phyloP scores from a whole-genome alignment of 2,888 invertebrate genomes.

The Brachypterus glaber region DNA sequence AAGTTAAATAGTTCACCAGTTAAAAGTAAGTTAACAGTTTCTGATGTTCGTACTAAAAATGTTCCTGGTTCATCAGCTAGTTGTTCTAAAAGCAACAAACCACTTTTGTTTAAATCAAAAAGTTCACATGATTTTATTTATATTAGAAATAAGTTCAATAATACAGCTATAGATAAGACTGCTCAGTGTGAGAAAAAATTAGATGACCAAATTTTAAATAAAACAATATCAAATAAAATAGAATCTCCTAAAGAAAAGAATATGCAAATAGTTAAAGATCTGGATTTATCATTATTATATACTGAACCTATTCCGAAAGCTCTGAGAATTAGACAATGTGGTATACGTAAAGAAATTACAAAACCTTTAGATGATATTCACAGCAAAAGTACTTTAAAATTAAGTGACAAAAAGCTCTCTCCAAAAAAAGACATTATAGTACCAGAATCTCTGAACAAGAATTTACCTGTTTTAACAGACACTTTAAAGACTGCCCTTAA shows the following conservation, averaged over 20 bases:
- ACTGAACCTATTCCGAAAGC: conserved; percentile 36
- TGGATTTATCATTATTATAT: conserved; percentile 29
- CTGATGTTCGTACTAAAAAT: conserved; percentile 9
- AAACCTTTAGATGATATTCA: conserved; percentile 22
- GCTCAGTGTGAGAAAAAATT: too few species aligned
- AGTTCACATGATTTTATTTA: conserved; percentile 31
- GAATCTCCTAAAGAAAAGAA: conserved; percentile 12
- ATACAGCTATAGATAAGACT: conserved; percentile 9
- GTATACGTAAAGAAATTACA: background rate
- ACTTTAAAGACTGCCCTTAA: conserved; percentile 57
- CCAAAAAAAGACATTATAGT: conserved; percentile 15
- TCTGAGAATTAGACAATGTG: conserved; percentile 24
- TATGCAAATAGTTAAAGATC: conserved; percentile 18
- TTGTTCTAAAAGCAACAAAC: conserved; percentile 13
- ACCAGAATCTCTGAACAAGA: conserved; percentile 13
- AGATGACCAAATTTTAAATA: background rate
- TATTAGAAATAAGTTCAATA: conserved; percentile 29
- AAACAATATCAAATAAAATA: background rate
- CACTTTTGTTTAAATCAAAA: conserved; percentile 28
- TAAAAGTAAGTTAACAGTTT: conserved; percentile 10
- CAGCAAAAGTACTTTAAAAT: conserved; percentile 28
- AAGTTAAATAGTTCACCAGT: conserved; percentile 1
- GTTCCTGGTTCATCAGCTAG: conserved; percentile 8
- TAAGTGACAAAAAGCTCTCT: conserved; percentile 19
- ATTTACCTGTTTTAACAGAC: conserved; percentile 39